Evolutionary conservation across 2,888 invertebrate genomes (phyloP), one percentile per base, ranked within the genome.

Genomic region (Crioceris asparagi): DNA sequence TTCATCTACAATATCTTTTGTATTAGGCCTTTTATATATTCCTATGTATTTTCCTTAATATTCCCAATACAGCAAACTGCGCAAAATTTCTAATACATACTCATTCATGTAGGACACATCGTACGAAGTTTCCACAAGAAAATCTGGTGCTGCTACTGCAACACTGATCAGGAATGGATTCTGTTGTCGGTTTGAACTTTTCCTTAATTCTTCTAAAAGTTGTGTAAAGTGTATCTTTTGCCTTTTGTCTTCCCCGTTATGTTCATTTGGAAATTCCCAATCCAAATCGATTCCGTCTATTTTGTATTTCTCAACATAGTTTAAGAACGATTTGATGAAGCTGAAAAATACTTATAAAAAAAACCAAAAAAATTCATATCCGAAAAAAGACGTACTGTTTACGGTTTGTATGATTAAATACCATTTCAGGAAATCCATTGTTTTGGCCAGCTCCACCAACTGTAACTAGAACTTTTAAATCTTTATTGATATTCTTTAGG

Each of bases 231-330:
- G 81, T 57, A 77, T 74, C 38, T 75, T 71, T 54, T 86, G 79
- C 16, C 73, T 64, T 41, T 64, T 62, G 39, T 61, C 57, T 3
- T 46, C 35, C n/a, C 50, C 43, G 0, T 45, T 42, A 10, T 49
- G 43, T 19, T 65, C 57, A 53, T 74, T 79, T 2, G 90, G 90
- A 61, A 88, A 91, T 58, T 91, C 91, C 86, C 86, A 88, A 57
- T 88, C 88, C 18, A 87, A 62, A 62, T 88, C 83, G 1, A 83
- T 60, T 4, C 83, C 83, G 60, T 84, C 82, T 17, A 82, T 61
- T 23, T 65, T 65, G 44, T 71, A 70, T 17, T 65, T 62, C 40
- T 66, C 66, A 18, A 79, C 63, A 26, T 71, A 59, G 40, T 65
- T 56, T 46, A 71, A 50, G 14, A 70, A 64, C 4, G 72, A 71